phyloP scores from a whole-genome alignment of 2,888 invertebrate species.

The Spicauda simplicius region DNA sequence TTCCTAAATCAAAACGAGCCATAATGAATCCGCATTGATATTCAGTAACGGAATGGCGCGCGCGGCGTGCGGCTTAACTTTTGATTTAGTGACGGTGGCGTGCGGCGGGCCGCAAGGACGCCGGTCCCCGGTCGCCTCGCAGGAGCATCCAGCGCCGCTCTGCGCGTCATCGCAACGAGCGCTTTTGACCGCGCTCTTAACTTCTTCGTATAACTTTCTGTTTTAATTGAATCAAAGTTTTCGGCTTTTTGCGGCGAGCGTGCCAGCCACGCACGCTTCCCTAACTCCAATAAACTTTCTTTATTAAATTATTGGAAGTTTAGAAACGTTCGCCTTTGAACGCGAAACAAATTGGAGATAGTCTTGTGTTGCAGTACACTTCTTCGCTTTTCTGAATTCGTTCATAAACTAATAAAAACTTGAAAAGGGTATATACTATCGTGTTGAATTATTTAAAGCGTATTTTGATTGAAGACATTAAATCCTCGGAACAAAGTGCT shows the following conservation, averaged over 20 bases:
- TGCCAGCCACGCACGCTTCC: slow-evolving; percentile 81
- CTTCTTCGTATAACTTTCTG: slow-evolving; percentile 79
- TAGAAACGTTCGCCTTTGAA: slow-evolving; percentile 82
- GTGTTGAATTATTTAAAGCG: not conserved
- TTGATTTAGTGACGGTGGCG: slow-evolving; percentile 59
- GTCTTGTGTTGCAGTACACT: slow-evolving; percentile 67
- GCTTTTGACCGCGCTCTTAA: slow-evolving; percentile 58
- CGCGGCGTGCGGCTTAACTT: slow-evolving; percentile 48
- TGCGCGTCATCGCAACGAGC: slow-evolving; percentile 43
- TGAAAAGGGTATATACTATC: not conserved
- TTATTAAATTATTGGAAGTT: slow-evolving; percentile 85
- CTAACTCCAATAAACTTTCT: slow-evolving; percentile 75
- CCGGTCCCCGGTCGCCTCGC: slow-evolving; percentile 10
- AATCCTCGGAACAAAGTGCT: too few species aligned
- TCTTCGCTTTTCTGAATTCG: slow-evolving; percentile 41
- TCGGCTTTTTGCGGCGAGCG: slow-evolving; percentile 83
- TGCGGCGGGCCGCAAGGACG: slow-evolving; percentile 36
- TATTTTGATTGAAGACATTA: not conserved
- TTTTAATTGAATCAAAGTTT: slow-evolving; percentile 85
- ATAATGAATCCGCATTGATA: slow-evolving; percentile 39
- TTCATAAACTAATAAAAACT: not conserved
- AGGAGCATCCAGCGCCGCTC: slow-evolving; percentile 33
- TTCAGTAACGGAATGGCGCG: slow-evolving; percentile 25
- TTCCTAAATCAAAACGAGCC: slow-evolving; percentile 39
- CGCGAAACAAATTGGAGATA: slow-evolving; percentile 75